phyloP scores from a whole-genome alignment of 2,888 invertebrate genomes.

The Sesia apiformis region DNA sequence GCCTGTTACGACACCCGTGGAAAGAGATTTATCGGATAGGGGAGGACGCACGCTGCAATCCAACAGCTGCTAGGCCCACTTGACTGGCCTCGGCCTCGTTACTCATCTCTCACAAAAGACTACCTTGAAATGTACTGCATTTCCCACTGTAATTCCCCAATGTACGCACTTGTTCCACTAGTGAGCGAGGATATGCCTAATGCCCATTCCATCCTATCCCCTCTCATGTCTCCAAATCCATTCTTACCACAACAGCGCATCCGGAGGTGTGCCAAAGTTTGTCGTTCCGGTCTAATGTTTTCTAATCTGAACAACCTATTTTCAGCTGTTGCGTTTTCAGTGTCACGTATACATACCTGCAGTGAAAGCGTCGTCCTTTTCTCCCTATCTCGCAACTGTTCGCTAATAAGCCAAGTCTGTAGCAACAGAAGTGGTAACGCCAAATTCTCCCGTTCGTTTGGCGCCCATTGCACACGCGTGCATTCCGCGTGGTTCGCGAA shows the following conservation, averaged over 20 bases:
- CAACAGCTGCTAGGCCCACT: too few relatives aligned
- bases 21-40: too few relatives aligned
- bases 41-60: too few relatives aligned
- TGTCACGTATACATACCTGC: constrained; percentile 22
- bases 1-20: too few relatives aligned
- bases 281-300: neutral
- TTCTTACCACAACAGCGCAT: neutral
- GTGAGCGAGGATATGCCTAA: too few relatives aligned
- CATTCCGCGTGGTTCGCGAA: constrained; percentile 89
- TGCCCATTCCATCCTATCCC: too few relatives aligned
- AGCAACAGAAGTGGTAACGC: constrained; percentile 86
- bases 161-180: too few relatives aligned
- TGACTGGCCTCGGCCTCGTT: too few relatives aligned
- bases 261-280: neutral
- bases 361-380: constrained; percentile 25
- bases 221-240: neutral
- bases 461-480: constrained; percentile 90
- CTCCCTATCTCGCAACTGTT: constrained; percentile 56
- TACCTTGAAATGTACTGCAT: too few relatives aligned
- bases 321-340: neutral
- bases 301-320: neutral
- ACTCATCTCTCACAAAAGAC: too few relatives aligned
- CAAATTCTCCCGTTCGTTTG: constrained; percentile 89
- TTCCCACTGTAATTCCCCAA: too few relatives aligned
- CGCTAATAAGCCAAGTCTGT: constrained; percentile 80